A percentile compares a stretch with the other conserved stretches of the same genome.
These are phyloP conservation scores for Melieria omissa DNA, from an alignment of 2,888 invertebrate genomes.

Conservation along the genomic window DNA sequence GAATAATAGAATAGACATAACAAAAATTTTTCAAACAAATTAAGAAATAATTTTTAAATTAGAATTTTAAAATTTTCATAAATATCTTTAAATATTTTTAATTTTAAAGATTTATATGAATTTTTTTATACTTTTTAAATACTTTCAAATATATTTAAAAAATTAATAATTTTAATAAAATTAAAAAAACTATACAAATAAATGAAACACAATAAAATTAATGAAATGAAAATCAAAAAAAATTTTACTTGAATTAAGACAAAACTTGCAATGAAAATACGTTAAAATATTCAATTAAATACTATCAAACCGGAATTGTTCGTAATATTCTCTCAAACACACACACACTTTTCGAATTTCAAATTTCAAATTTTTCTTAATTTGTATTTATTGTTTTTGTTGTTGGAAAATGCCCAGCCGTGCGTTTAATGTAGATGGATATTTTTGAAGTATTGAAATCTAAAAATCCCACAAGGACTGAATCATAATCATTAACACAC, in stretches of 20 bases:
- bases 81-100: too few species aligned
- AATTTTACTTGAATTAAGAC: neutral
- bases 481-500: conserved; percentile 41
- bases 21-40: too few species aligned
- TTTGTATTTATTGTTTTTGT: conserved; percentile 12
- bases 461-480: conserved; percentile 28
- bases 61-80: too few species aligned
- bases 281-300: conserved; percentile 25
- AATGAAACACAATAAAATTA: neutral
- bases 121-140: too few species aligned
- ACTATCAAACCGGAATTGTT: conserved; percentile 28
- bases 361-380: conserved; percentile 16
- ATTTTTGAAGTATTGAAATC: neutral
- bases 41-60: too few species aligned
- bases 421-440: neutral
- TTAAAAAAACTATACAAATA: too few species aligned
- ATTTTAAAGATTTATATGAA: too few species aligned
- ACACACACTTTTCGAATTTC: neutral
- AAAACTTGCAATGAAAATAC: neutral
- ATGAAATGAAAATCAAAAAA: neutral
- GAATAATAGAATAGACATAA: too few species aligned
- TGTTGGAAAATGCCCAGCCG: neutral
- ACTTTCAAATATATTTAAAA: too few species aligned
- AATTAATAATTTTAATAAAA: too few species aligned
- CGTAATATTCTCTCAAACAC: neutral